A percentile compares a stretch with the other conserved stretches of the same genome.
These are phyloP conservation scores for Malaclemys terrapin DNA, from an alignment of 2,113 vertebrate genomes.

Conservation along the genomic window DNA sequence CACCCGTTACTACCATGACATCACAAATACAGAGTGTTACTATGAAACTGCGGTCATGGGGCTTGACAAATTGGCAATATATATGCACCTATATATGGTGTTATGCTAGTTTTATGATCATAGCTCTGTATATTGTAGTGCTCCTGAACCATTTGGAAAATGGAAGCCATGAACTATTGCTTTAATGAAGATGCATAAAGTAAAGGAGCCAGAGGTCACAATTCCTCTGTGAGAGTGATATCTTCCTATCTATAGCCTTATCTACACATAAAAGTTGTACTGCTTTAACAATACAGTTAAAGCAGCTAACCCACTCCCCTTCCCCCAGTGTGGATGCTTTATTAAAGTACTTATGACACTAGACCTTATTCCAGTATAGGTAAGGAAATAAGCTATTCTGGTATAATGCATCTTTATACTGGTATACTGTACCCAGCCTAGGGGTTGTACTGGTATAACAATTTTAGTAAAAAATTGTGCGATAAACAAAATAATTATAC, in stretches of 20 bases:
- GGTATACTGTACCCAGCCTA: background rate
- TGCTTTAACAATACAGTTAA: background rate
- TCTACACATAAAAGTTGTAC: background rate
- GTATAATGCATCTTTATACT: background rate
- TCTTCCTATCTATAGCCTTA: background rate
- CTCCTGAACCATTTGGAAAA: background rate
- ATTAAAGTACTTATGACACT: background rate
- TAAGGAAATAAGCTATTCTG: background rate
- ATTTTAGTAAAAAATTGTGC: background rate
- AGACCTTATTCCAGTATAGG: background rate
- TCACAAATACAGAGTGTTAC: background rate
- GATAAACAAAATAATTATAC: background rate
- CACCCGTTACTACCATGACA: background rate
- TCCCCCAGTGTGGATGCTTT: background rate
- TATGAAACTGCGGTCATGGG: background rate
- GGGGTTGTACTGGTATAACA: background rate
- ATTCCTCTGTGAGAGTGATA: background rate
- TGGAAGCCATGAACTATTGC: background rate
- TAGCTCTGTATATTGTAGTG: background rate
- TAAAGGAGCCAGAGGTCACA: accelerated
- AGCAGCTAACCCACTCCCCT: background rate
- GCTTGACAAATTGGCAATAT: background rate
- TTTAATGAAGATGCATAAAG: background rate
- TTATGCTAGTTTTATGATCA: background rate
- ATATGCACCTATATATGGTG: background rate